Conservation (phyloP, 2,888 invertebrate species). For the Napeogenes inachia region DNA sequence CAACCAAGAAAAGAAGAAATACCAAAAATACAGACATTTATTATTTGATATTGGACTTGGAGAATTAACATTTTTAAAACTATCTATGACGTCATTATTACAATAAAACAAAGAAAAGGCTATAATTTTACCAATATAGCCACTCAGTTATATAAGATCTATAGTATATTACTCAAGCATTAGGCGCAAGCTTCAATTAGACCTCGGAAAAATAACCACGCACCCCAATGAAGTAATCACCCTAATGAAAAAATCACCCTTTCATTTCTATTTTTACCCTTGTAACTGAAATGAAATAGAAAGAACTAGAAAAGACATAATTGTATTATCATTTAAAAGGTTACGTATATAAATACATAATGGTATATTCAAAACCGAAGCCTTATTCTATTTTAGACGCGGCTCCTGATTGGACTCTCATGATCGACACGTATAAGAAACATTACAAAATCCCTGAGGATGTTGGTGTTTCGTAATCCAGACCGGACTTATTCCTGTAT, state of each 20-base stretch:
- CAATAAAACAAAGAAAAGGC: not conserved
- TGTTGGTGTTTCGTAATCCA: too few species aligned
- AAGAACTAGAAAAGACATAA: constrained; percentile 2
- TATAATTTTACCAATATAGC: not conserved
- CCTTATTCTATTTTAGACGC: too few species aligned
- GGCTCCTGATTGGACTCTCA: too few species aligned
- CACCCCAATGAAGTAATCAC: constrained; percentile 24
- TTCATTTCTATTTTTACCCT: constrained; percentile 6
- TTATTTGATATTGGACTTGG: too few species aligned
- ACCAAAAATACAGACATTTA: too few species aligned
- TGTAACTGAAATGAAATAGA: not conserved
- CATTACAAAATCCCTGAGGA: too few species aligned
- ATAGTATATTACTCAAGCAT: not conserved
- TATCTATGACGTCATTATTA: not conserved
- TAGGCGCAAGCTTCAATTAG: not conserved
- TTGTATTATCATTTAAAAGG: not conserved
- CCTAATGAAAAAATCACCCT: constrained; percentile 10
- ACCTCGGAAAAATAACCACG: constrained; percentile 13
- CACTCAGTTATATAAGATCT: not conserved
- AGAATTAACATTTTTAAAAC: too few species aligned
- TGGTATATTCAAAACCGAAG: too few species aligned
- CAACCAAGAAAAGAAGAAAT: too few species aligned
- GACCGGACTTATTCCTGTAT: too few species aligned
- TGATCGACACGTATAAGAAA: too few species aligned
- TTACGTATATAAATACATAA: not conserved